A percentile compares a stretch with the other conserved stretches of the same genome.
Conservation (phyloP, 2,797 vertebrate genomes). For the Pangasius macronema region DNA sequence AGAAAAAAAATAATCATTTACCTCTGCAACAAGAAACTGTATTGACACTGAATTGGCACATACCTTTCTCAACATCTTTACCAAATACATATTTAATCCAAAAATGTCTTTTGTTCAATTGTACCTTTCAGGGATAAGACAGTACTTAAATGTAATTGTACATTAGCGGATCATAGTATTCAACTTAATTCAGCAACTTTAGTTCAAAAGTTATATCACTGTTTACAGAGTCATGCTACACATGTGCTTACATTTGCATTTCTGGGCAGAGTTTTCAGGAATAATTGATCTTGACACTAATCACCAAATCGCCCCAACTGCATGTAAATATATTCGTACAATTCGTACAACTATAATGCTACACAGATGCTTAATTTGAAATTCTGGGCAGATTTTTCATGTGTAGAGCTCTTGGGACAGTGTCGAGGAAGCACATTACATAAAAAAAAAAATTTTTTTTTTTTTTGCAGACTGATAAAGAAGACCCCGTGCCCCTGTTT, state of each 20-base stretch:
- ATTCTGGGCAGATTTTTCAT: background rate
- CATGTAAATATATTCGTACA: background rate
- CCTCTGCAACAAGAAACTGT: conserved; percentile 12
- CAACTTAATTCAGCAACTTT: background rate
- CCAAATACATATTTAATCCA: background rate
- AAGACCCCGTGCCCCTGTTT: background rate
- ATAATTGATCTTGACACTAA: background rate
- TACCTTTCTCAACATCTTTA: background rate
- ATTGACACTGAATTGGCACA: background rate
- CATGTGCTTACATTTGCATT: background rate
- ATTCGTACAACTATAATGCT: background rate
- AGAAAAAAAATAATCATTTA: conserved; percentile 33
- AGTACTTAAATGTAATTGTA: background rate
- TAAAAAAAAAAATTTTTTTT: background rate
- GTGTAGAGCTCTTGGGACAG: too few relatives aligned
- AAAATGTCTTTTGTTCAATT: background rate
- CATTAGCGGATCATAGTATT: background rate
- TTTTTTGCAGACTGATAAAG: background rate
- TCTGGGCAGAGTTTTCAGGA: background rate
- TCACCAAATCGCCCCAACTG: background rate
- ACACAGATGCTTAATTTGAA: background rate
- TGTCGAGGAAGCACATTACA: background rate
- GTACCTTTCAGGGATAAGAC: background rate
- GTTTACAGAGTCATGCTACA: background rate
- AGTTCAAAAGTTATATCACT: background rate